Base-by-base conservation (phyloP, 2,888 invertebrate genomes). In the Lutraria lutraria region DNA sequence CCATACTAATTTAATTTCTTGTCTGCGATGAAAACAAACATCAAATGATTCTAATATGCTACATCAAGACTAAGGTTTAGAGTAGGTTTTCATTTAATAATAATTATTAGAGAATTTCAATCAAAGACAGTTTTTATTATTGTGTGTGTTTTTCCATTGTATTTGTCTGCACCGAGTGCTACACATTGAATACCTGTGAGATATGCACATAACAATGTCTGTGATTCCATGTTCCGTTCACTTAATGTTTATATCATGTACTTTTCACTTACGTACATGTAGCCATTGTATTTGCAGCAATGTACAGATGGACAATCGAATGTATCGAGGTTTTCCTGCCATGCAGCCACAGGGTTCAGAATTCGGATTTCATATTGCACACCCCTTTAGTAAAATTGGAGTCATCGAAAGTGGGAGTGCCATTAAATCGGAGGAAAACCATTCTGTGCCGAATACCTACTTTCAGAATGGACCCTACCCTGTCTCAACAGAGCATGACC, bases 381-480 rank as follows among this genome's bases (percentile, higher is more conserved):
- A 52, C 1, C 72, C 68, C n/a, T 60, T 43, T 21, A 13, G 63
- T 34, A 83, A 83, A n/a, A 43, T 4, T 43, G 43, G 43, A 43
- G 43, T 43, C 2, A 43, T 2, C 43, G 43, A 43, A 4, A 43
- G 43, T 43, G 79, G 34, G 13, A 53, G 21, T 52, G 53, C 81
- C 10, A 25, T 88, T 16, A 90, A 90, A 81, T 21, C 68, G 1
- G 86, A 88, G 29, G 76, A 25, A 15, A 63, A 76, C 6, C 56
- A 25, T 52, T 21, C 85, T 0, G 25, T 16, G 15, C 19, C 56
- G n/a, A 53, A 34, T n/a, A 56, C 80, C 0, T 91, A 88, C 76
- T 88, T 31, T 86, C 85, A 83, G 13, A 89, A 88, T 68, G 85
- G 89, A 29, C 56, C 29, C 3, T 91, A 85, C 81, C 81, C 89